phyloP scores from a whole-genome alignment of 2,797 vertebrate genomes.

The Leptoclinus maculatus region DNA sequence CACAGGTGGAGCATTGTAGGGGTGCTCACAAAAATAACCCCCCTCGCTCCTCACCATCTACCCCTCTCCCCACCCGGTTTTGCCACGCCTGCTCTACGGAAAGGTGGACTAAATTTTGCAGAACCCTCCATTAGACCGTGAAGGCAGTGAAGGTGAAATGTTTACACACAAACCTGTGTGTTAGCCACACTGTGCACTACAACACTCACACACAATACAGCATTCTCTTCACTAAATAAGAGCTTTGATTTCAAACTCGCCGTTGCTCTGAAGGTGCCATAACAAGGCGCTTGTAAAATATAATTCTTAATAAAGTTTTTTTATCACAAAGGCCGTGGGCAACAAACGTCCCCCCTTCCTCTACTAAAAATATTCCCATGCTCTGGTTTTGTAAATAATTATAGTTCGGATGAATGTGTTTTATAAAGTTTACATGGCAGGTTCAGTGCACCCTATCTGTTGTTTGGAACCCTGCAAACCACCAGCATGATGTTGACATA shows the following conservation, averaged over 20 bases:
- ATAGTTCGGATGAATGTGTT: conserved; percentile 99
- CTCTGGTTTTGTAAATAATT: conserved; percentile 99
- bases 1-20: conserved; percentile 90
- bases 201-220: conserved; percentile 30
- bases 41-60: conserved; percentile 65
- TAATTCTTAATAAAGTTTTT: conserved; percentile 17
- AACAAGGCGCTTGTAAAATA: conserved; percentile 18
- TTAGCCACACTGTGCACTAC: conserved; percentile 31
- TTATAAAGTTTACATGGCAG: conserved; percentile 99
- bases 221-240: conserved; percentile 18
- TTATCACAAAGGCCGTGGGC: conserved; percentile 22
- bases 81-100: conserved; percentile 72
- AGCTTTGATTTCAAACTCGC: conserved; percentile 10
- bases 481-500: conserved; percentile 99
- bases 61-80: conserved; percentile 56
- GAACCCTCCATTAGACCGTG: conserved; percentile 74
- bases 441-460: conserved; percentile 99
- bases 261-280: conserved; percentile 5
- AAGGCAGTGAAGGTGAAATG: conserved; percentile 61
- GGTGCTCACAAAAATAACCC: conserved; percentile 85
- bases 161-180: conserved; percentile 62
- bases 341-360: conserved; percentile 66
- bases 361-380: conserved; percentile 93
- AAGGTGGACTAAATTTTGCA: conserved; percentile 80
- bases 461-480: conserved; percentile 99